Percentiles rank a stretch among this genome's conserved stretches.
These are phyloP conservation scores for Zaprionus ghesquierei DNA, from an alignment of 1,140 invertebrate genomes.

Conservation along the genomic window DNA sequence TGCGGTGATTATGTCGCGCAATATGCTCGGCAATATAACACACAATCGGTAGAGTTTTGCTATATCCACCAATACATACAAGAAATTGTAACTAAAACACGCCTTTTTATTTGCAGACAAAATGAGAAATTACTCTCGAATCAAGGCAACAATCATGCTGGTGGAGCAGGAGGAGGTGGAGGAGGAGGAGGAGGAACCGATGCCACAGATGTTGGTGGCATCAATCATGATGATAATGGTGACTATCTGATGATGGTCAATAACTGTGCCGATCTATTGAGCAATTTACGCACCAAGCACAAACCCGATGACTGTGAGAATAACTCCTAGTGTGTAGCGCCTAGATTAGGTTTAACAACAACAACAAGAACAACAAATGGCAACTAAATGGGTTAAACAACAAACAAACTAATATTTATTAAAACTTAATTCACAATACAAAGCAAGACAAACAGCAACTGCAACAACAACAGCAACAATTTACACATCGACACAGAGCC, in stretches of 20 bases:
- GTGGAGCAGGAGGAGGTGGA: conserved; percentile 37
- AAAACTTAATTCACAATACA: conserved; percentile 23
- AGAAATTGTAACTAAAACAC: neutral
- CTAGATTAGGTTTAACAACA: conserved; percentile 59
- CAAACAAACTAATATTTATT: conserved; percentile 67
- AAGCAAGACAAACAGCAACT: conserved; percentile 11
- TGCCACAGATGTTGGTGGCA: conserved; percentile 27
- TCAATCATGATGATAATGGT: conserved; percentile 70
- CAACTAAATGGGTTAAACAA: neutral
- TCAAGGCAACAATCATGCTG: conserved; percentile 52
- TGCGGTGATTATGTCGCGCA: conserved; percentile 83
- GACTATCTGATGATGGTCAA: conserved; percentile 83
- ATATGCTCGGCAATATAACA: conserved; percentile 82
- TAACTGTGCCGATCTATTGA: conserved; percentile 82
- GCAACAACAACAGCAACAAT: too few relatives aligned
- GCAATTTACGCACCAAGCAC: conserved; percentile 82
- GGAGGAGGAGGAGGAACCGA: conserved; percentile 27
- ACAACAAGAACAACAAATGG: conserved; percentile 27
- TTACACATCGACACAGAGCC: conserved; percentile 7
- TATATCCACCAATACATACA: too few relatives aligned
- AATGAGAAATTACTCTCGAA: conserved; percentile 48
- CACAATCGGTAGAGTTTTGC: conserved; percentile 69
- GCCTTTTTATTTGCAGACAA: conserved; percentile 49
- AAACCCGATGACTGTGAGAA: conserved; percentile 83
- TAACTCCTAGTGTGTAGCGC: conserved; percentile 82